These are phyloP conservation scores for Saccopteryx bilineata DNA, from an alignment of 2,113 vertebrate genomes.

Conservation along the genomic window DNA sequence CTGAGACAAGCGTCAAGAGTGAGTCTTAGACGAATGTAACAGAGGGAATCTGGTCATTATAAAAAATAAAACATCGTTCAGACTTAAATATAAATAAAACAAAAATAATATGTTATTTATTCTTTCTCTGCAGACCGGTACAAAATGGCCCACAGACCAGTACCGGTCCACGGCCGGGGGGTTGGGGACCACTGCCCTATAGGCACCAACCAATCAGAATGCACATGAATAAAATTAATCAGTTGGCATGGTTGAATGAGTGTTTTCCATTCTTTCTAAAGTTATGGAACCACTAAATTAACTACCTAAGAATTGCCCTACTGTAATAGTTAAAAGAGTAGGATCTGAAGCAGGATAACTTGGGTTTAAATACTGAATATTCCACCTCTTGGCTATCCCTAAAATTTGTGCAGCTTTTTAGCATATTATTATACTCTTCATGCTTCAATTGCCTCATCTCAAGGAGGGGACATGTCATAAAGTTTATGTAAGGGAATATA, in stretches of 20 bases:
- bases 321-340: background rate
- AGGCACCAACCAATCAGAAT: background rate
- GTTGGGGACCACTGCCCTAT: background rate
- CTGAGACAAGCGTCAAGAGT: no score
- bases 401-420: background rate
- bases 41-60: no score
- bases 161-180: no score
- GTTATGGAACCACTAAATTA: background rate
- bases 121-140: no score
- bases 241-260: background rate
- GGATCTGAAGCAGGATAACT: background rate
- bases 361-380: background rate
- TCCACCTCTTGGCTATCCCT: background rate
- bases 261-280: background rate
- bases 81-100: no score
- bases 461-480: background rate
- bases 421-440: background rate
- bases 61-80: no score
- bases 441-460: background rate
- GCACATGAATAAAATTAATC: background rate
- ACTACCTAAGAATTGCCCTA: background rate
- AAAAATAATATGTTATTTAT: no score
- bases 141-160: no score
- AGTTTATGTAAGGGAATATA: background rate
- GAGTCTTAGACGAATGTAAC: no score